Evolutionary conservation across 2,888 invertebrate genomes (phyloP), one percentile per base, ranked within the genome.

Genomic region (Furcula furcula): DNA sequence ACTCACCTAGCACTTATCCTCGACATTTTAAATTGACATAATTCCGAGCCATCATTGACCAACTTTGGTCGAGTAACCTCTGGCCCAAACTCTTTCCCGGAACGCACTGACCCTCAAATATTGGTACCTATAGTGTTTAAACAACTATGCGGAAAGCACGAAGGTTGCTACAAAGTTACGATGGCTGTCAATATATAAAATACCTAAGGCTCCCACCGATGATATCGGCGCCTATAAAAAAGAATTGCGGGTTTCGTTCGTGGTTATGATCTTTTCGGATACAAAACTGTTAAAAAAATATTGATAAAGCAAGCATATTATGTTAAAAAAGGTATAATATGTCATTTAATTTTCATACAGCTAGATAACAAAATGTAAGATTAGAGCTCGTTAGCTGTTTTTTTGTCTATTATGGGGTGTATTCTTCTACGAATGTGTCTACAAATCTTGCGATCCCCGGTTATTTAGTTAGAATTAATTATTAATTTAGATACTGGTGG

Each of bases 81-180:
- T 15, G 26, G 9, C 16, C 5, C 27, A 28, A 16, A 28, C 11
- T 11, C 11, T 28, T 28, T 11, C 16, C 18, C 10, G 18, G 18
- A 18, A 18, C 7, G 18, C 7, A 14, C 4, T 14, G 14, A 9
- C 9, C 14, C 14, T 26, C 14, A 25, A n/a, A 11, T 25, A 25
- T 14, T 7, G 9, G 14, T 9, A n/a, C n/a, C n/a, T n/a, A 26
- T 18, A 34, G 12, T 22, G 18, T 23, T 34, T 22, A 29, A 34
- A 29, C 20, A 22, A 23, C 18, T 19, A 23, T 23, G 34, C 22
- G 29, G 29, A 34, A 29, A 16, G 16, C 10, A 11, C 22, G 22
- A 34, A 34, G 29, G 34, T 15, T 22, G 12, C 2, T 10, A 28
- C 13, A 33, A 27, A 34, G 13, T 34, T 34, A 34, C 23, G 34